Evolutionary conservation across 2,113 vertebrate species (phyloP).

Genomic region (Pedionomus torquatus): DNA sequence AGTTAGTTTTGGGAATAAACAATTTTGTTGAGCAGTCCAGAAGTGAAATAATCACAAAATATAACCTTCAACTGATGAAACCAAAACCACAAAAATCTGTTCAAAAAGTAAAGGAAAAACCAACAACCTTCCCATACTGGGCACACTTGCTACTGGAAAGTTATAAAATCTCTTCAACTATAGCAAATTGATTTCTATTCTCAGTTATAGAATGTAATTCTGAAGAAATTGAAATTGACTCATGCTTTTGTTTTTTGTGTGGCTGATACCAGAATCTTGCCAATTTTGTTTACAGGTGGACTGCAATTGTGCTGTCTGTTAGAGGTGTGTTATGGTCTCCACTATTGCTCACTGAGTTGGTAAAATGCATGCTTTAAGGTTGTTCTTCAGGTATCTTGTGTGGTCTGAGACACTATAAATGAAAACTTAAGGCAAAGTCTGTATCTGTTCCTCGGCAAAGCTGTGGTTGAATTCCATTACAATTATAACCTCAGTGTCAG

Average conservation of each 20-base stretch:
- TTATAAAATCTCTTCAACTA: background rate
- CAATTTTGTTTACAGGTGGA: background rate
- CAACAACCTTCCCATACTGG: background rate
- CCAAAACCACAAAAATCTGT: background rate
- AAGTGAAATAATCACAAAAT: background rate
- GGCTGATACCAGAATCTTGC: background rate
- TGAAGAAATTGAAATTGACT: background rate
- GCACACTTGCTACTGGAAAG: background rate
- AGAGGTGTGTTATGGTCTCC: background rate
- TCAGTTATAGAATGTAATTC: background rate
- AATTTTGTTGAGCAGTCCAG: background rate
- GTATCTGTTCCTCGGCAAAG: background rate
- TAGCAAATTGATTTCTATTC: background rate
- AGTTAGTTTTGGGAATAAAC: background rate
- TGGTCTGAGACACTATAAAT: background rate
- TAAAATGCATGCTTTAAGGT: rapidly evolving
- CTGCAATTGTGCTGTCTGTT: background rate
- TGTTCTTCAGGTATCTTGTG: background rate
- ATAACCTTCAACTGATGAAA: background rate
- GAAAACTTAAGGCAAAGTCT: background rate
- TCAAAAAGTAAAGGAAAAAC: background rate
- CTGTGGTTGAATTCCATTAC: background rate
- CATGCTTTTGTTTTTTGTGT: background rate
- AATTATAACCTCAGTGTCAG: background rate
- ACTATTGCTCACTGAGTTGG: background rate